Conservation (phyloP, 2,888 invertebrate species). For the Sphaerophoria rueppellii region DNA sequence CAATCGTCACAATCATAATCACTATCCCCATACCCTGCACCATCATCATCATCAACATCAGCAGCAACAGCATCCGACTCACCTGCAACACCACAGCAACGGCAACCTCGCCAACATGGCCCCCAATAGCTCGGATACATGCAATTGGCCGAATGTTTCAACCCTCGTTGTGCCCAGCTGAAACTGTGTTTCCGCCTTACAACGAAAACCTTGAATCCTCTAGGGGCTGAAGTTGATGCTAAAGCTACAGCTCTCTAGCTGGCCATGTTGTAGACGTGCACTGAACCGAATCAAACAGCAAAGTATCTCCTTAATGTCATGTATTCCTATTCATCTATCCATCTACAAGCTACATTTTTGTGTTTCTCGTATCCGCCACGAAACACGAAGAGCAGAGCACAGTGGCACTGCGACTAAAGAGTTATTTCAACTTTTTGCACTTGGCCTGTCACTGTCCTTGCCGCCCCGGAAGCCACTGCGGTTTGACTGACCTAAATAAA, state of each 20-base stretch:
- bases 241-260: too few species aligned
- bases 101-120: conserved; percentile 56
- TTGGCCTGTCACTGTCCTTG: conserved; percentile 56
- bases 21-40: conserved; percentile 74
- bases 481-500: conserved; percentile 58
- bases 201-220: conserved; percentile 51
- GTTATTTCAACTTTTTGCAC: conserved; percentile 54
- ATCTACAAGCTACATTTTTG: conserved; percentile 1
- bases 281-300: conserved; percentile 42
- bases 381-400: background rate
- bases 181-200: conserved; percentile 72
- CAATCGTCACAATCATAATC: conserved; percentile 74
- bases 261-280: conserved; percentile 24
- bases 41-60: conserved; percentile 79
- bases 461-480: conserved; percentile 68
- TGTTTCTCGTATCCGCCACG: background rate
- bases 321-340: conserved; percentile 29
- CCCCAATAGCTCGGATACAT: conserved; percentile 74
- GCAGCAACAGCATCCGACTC: conserved; percentile 74
- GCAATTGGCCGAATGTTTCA: conserved; percentile 79
- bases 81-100: conserved; percentile 74
- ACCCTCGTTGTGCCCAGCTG: conserved; percentile 81
- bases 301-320: conserved; percentile 31
- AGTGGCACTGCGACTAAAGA: background rate
- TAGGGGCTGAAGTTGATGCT: conserved; percentile 51